phyloP scores from a whole-genome alignment of 2,113 vertebrate genomes.

The Antigone vipio region DNA sequence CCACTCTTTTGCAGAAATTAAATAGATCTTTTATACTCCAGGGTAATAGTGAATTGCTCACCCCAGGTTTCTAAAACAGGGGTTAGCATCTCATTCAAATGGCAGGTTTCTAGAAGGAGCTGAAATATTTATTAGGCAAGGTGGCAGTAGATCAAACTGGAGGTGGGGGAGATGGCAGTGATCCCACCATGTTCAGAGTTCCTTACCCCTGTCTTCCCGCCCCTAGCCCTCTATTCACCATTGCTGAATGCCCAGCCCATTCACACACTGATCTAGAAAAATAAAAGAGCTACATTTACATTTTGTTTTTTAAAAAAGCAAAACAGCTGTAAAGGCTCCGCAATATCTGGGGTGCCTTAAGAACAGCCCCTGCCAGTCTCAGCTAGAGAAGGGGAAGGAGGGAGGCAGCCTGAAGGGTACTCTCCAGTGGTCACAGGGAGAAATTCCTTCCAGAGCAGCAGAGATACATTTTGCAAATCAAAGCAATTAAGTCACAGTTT shows the following conservation, averaged over 20 bases:
- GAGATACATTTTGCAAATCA: neutral
- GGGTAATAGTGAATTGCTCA: neutral
- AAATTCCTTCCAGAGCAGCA: neutral
- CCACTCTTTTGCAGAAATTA: neutral
- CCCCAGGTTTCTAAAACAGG: neutral
- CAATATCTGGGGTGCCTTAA: neutral
- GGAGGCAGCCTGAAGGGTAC: neutral
- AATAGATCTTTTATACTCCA: neutral
- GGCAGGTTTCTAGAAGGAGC: neutral
- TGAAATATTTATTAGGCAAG: neutral
- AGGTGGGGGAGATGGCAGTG: neutral
- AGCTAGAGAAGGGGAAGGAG: neutral
- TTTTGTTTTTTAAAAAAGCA: neutral
- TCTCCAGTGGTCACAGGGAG: conserved; percentile 32
- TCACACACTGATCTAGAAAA: neutral
- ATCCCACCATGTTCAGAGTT: neutral
- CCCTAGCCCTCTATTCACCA: neutral
- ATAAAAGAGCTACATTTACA: neutral
- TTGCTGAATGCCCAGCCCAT: neutral
- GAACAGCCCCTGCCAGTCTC: neutral
- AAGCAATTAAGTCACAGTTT: neutral
- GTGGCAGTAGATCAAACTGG: neutral
- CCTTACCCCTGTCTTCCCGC: neutral
- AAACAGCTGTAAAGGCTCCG: neutral
- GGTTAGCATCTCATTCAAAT: neutral